Evolutionary conservation across 2,888 invertebrate genomes (phyloP), one percentile per base, ranked within the genome.

Genomic region (Resseliella maxima): DNA sequence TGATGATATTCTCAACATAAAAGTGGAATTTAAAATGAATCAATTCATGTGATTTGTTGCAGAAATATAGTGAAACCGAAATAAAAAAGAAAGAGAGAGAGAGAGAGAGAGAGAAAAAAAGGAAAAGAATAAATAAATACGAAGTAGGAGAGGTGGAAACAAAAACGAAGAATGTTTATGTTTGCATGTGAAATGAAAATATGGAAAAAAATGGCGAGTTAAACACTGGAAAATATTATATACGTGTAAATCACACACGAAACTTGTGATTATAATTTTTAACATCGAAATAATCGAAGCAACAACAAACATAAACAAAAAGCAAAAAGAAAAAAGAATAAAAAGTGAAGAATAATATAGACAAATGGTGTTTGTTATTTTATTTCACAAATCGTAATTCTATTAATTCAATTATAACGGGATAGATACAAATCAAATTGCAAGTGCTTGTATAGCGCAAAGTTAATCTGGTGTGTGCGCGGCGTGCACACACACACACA

Each of bases 241-340:
- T 35, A 35, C 72, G 72, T 72, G 72, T 72, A 72, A 72, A 72
- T 72, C 72, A 72, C 72, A 72, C 72, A 72, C 72, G 72, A 31
- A 31, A 72, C 72, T 72, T 72, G 72, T 72, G 72, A 72, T 72
- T 72, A 31, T 72, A 72, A 72, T 72, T n/a, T n/a, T 72, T 72
- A 72, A 72, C 72, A 72, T 72, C 72, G 72, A 72, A 72, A 59
- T 24, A 50, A 50, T 50, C 2, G 46, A 15, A 50, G 18, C 12
- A 59, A 24, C 12, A 59, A 24, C n/a, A 24, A 50, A 21, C 50
- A 50, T 2, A 6, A 18, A 50, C 50, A 50, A 18, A 6, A 59
- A 24, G 24, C 18, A 27, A n/a, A 59, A 8, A 5, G 6, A 27
- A 3, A 59, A 59, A n/a, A 59, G n/a, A 59, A 24, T 0, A 24